Conservation (phyloP, 2,113 vertebrate species). For the Paralichthys olivaceus region DNA sequence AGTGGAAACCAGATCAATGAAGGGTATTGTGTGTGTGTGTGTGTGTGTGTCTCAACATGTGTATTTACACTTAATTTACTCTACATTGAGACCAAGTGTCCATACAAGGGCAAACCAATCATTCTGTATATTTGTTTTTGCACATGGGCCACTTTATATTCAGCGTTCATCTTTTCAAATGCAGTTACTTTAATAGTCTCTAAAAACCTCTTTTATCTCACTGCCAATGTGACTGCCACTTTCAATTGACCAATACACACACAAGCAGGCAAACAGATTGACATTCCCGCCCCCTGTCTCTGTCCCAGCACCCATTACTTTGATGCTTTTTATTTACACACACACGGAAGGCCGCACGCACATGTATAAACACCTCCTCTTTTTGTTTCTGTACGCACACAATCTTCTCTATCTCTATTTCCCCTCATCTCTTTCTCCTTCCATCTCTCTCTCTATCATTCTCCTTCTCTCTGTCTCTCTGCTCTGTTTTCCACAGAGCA, state of each 20-base stretch:
- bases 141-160: neutral
- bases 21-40: too few relatives aligned
- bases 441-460: constrained; percentile 2
- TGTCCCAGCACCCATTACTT: neutral
- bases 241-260: constrained; percentile 50
- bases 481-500: constrained; percentile 53
- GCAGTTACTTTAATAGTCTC: neutral
- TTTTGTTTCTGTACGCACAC: neutral
- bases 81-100: neutral
- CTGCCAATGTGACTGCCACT: constrained; percentile 55
- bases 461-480: constrained; percentile 10
- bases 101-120: neutral
- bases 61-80: neutral
- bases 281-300: neutral
- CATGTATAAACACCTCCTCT: neutral
- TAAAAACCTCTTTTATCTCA: constrained; percentile 54
- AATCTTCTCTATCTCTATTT: neutral
- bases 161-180: neutral
- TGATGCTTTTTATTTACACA: constrained; percentile 7
- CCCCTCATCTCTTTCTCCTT: neutral
- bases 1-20: too few relatives aligned
- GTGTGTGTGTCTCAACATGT: too few relatives aligned
- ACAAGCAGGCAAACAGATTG: neutral
- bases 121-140: neutral
- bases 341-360: neutral